Conservation (phyloP, 2,113 vertebrate species). For the Sylvilagus bachmani region DNA sequence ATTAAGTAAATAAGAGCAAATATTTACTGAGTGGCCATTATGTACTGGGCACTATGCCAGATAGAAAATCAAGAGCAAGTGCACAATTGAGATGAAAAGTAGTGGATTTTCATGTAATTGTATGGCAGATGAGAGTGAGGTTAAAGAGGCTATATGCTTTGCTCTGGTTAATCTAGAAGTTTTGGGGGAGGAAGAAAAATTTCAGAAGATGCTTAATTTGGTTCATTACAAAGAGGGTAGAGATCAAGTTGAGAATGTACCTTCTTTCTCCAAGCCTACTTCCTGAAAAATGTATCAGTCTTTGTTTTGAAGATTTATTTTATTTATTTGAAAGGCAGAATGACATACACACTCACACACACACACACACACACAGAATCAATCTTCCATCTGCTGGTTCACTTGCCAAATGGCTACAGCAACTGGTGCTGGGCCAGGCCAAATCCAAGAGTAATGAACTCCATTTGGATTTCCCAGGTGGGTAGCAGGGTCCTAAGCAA, state of each 20-base stretch:
- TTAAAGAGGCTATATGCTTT: slow-evolving; percentile 31
- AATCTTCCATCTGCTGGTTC: too few relatives aligned
- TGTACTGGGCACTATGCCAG: slow-evolving; percentile 57
- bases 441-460: too few relatives aligned
- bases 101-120: slow-evolving; percentile 42
- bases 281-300: background rate
- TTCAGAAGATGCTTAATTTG: slow-evolving; percentile 49
- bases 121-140: background rate
- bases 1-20: slow-evolving; percentile 66
- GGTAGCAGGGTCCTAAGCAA: too few relatives aligned
- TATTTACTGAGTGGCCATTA: slow-evolving; percentile 72
- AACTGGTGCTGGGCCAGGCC: too few relatives aligned
- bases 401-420: too few relatives aligned
- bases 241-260: slow-evolving; percentile 44
- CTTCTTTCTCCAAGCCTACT: slow-evolving; percentile 54
- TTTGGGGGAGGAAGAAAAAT: background rate
- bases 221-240: slow-evolving; percentile 36
- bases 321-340: too few relatives aligned
- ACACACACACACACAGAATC: too few relatives aligned
- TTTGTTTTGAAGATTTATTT: too few relatives aligned
- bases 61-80: slow-evolving; percentile 53
- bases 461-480: too few relatives aligned
- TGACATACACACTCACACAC: too few relatives aligned
- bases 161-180: background rate
- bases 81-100: slow-evolving; percentile 11